Conservation (phyloP, 1,140 invertebrate genomes). For the Papilio polyxenes region DNA sequence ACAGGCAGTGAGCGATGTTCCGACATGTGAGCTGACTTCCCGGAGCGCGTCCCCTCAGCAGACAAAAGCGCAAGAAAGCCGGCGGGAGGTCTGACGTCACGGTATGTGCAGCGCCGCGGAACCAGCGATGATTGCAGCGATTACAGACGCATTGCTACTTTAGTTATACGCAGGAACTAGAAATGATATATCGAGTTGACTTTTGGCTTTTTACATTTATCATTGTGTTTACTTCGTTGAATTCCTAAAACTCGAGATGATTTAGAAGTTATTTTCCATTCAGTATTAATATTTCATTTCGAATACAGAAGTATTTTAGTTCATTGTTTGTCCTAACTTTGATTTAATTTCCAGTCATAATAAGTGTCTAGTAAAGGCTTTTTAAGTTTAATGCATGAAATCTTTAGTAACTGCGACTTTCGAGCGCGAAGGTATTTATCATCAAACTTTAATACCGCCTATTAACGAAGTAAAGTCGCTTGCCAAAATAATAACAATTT, state of each 20-base stretch:
- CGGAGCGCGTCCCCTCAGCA: slow-evolving; percentile 10
- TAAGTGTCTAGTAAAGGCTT: too few species aligned
- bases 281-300: too few species aligned
- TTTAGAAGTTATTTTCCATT: too few species aligned
- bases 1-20: slow-evolving; percentile 6
- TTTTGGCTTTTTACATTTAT: not conserved
- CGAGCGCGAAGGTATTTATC: not conserved
- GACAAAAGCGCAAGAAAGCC: slow-evolving; percentile 29
- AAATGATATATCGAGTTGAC: not conserved
- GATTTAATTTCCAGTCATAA: too few species aligned
- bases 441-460: not conserved
- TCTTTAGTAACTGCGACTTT: not conserved
- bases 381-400: too few species aligned
- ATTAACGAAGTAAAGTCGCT: not conserved
- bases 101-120: slow-evolving; percentile 32
- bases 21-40: slow-evolving; percentile 9
- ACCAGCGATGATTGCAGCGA: slow-evolving; percentile 28
- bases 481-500: slow-evolving; percentile 31
- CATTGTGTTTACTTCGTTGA: not conserved
- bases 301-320: too few species aligned
- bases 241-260: not conserved
- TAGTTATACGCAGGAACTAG: slow-evolving; percentile 8
- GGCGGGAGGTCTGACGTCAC: slow-evolving; percentile 25
- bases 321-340: too few species aligned
- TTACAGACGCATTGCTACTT: slow-evolving; percentile 41